Base-by-base conservation (phyloP, 2,888 invertebrate species). In the Drosophila lacicola region DNA sequence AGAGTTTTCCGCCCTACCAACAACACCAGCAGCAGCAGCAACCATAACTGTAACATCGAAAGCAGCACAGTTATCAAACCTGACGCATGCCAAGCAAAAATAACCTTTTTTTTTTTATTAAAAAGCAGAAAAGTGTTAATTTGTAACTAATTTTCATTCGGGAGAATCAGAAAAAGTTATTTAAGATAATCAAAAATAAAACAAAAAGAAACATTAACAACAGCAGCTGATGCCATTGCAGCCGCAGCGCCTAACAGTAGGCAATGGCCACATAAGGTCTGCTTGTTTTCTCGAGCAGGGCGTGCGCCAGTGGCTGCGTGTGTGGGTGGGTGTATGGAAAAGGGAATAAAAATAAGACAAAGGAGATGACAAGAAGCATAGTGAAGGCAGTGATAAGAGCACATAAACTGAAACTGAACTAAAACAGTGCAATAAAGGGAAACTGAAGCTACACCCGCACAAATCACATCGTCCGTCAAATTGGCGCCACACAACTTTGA, bases 401-500 rank as follows among this genome's bases (percentile, higher is more conserved):
- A 29, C 8, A 50, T 9, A 42, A 39, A 36, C 42, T 34, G 19
- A 21, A 34, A 34, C 19, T 33, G n/a, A 51, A 37, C 29, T 29
- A 8, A 4, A 44, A 33, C 9, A 29, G 29, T 29, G 29, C 29
- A 42, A 46, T 6, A n/a, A 36, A 37, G 14, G 6, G 17, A 41
- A 13, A 33, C 29, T 29, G 29, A 29, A n/a, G 10, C 10, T 14
- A 45, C 42, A 54, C 62, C 73, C 63, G 71, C 73, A 77, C 51
- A 66, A 62, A 53, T 6, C 19, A 36, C 25, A 41, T 10, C 25
- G 34, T 37, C 79, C 86, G 87, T 79, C 91, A 92, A 91, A 90
- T 92, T 92, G 91, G 91, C 91, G 77, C 92, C 92, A 53, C 87
- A 86, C 83, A 90, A 85, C 77, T 86, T 53, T 10, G 21, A 41